These are phyloP conservation scores for Phocides pigmalion DNA, from an alignment of 1,140 invertebrate species.

Conservation along the genomic window DNA sequence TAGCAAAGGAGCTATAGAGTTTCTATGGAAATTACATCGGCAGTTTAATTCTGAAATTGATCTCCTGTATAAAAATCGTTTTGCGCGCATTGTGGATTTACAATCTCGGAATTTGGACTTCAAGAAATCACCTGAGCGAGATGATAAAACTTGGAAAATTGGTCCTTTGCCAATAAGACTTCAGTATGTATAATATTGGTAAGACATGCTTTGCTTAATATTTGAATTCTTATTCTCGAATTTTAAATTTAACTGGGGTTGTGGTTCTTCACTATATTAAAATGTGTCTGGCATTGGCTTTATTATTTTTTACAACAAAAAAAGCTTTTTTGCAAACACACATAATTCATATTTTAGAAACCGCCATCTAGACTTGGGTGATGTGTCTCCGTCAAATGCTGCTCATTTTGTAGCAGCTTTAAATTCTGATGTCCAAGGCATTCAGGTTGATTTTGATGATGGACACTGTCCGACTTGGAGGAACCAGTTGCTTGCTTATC, in stretches of 20 bases:
- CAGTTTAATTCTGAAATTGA: conserved; percentile 79
- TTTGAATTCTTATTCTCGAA: no score
- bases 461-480: conserved; percentile 90
- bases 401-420: conserved; percentile 84
- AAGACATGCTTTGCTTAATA: conserved; percentile 34
- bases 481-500: conserved; percentile 87
- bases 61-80: conserved; percentile 69
- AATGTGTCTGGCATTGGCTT: conserved; percentile 2
- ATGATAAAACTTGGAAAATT: conserved; percentile 83
- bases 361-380: conserved; percentile 85
- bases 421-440: conserved; percentile 82
- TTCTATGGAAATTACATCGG: conserved; percentile 73
- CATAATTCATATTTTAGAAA: conserved; percentile 65
- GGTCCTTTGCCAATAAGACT: conserved; percentile 81
- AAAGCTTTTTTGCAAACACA: conserved; percentile 6
- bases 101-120: conserved; percentile 58
- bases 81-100: conserved; percentile 58
- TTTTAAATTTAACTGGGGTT: no score
- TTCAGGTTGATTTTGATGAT: conserved; percentile 89
- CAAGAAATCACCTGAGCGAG: conserved; percentile 60
- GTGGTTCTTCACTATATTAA: background rate
- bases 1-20: conserved; percentile 66
- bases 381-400: conserved; percentile 85
- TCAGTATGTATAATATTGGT: conserved; percentile 60
- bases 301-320: background rate